Conservation (phyloP, 2,888 invertebrate species). For the Frankliniella intonsa region DNA sequence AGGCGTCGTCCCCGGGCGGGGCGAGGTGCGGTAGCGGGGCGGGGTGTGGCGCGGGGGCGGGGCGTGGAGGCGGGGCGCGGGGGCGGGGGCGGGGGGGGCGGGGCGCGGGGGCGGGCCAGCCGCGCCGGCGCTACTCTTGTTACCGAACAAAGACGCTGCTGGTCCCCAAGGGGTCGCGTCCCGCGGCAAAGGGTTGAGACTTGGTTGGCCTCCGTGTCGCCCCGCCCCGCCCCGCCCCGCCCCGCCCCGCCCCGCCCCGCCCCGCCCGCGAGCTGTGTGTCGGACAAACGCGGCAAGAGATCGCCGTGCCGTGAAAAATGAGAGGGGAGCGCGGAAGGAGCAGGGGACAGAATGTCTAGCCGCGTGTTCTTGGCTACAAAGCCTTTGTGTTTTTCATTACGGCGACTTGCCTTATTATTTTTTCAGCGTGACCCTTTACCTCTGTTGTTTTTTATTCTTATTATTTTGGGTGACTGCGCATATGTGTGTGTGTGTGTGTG, state of each 20-base stretch:
- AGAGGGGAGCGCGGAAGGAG: background rate
- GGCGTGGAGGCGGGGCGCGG: background rate
- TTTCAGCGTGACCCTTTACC: too few species aligned
- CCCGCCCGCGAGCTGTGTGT: background rate
- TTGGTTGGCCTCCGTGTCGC: too few species aligned
- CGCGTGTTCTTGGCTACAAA: constrained; percentile 16
- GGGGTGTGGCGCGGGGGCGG: background rate
- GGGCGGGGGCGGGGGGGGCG: too few species aligned
- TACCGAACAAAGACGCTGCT: constrained; percentile 11
- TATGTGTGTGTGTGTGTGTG: too few species aligned
- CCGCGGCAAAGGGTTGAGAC: too few species aligned
- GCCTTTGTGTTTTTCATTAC: background rate
- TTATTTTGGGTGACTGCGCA: too few species aligned
- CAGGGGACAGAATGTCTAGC: background rate
- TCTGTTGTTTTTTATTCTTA: too few species aligned
- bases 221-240: too few species aligned
- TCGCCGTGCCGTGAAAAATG: constrained; percentile 13
- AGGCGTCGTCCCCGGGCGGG: too few species aligned
- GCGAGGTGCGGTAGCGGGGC: too few species aligned
- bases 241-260: too few species aligned
- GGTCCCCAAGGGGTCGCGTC: background rate
- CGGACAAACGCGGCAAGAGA: background rate
- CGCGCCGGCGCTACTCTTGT: background rate
- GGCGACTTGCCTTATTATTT: too few species aligned
- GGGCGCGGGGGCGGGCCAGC: background rate